Evolutionary conservation across 2,797 vertebrate genomes (phyloP), one percentile per base, ranked within the genome.

Genomic region (Bradypodion pumilum): DNA sequence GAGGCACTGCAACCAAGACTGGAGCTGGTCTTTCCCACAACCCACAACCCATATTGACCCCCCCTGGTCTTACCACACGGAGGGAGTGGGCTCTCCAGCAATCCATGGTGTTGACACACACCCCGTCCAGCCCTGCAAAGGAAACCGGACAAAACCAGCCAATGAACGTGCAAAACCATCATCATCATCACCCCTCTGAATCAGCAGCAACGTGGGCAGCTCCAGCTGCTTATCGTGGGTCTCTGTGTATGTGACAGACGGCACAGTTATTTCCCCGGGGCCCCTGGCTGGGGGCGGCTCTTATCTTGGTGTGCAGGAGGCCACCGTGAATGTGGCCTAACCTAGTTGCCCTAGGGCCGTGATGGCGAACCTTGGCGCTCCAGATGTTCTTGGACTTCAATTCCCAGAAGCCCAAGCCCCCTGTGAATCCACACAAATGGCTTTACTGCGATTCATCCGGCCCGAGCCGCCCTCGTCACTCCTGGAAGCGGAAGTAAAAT

Each of bases 251-350:
- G 52, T 56, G 52, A 56, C 3, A 15, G 44, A 13, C 4, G 72
- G 63, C 42, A 75, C 49, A 68, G 27, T 32, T 37, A 16, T 5
- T 6, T 15, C 2, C 9, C 3, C 75, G 1, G 63, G 37, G 1
- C 0, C 29, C 5, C 0, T 1, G 13, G 1, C 74, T 1, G 1
- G 25, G 60, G n/a, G 10, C n/a, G n/a, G 10, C 23, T 7, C 27
- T 81, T 74, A 77, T 78, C 65, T 9, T 35, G 0, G 9, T 10
- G 27, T 0, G 37, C 75, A 78, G 75, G 56, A 16, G 8, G 42
- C 23, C 16, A 19, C 72, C 52, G 9, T 46, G 5, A 5, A 46
- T 46, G 44, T 46, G 44, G 44, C 9, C 44, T 9, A 46, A 9
- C 44, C 9, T 5, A 5, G 44, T 46, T 9, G 44, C 9, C 44